Base-by-base conservation (phyloP, 2,888 invertebrate genomes). In the Drosophila demipolita region DNA sequence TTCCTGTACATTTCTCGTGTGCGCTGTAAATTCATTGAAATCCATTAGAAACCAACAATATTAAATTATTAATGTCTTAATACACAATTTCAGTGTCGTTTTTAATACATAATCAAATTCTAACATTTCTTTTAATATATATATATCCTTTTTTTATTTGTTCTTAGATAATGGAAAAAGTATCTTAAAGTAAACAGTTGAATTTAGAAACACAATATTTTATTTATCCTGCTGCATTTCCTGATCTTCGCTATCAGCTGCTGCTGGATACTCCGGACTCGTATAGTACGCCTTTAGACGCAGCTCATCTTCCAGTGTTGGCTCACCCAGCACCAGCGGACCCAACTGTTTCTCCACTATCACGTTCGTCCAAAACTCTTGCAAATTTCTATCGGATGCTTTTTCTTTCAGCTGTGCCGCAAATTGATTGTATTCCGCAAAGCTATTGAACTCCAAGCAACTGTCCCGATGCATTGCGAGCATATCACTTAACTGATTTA, bases 341-440 rank as follows among this genome's bases (percentile, higher is more conserved):
- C 93, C 93, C 38, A 93, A 78, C 49, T 91, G 78, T 7, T 91
- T 78, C 26, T 80, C 79, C 0, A 91, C 90, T 48, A 93, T 71
- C 3, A 91, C 78, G 7, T 75, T 57, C 9, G 77, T 60, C 93
- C 93, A 93, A 59, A 93, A 93, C 3, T 90, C 83, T 7, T 68
- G 67, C 55, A 82, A 79, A 8, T 89, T 74, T 5, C 70, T 76
- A 9, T 80, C 55, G 6, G 74, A 67, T 6, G 78, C 59, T 17
- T 89, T 88, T 0, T 45, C 40, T 33, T 90, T 92, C 1, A 93
- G 66, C 29, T 89, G 83, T 0, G 63, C 70, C 7, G 92, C 84
- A 87, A 93, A 93, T 32, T 90, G 83, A 65, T 92, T 91, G 63
- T 91, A 93, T 29, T 92, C 92, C 42, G 75, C 76, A 38, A 91